A percentile compares a stretch with the other conserved stretches of the same genome.
These are phyloP conservation scores for Tympanoctomys barrerae DNA, from an alignment of 2,797 vertebrate species.

Conservation along the genomic window DNA sequence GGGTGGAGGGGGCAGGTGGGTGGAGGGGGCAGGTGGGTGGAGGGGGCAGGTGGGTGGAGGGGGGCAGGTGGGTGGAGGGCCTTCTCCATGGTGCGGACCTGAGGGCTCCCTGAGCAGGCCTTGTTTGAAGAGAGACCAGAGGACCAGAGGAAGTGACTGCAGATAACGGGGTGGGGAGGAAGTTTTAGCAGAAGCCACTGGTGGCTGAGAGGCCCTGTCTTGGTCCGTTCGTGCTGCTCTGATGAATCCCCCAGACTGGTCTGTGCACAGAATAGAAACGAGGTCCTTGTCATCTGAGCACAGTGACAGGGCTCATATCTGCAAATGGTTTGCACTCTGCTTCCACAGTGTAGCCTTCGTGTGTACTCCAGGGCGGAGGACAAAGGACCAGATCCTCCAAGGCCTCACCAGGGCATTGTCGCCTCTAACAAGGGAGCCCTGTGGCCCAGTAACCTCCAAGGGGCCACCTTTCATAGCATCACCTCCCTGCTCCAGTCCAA, in stretches of 20 bases:
- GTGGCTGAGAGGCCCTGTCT: neutral
- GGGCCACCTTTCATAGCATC: too few relatives aligned
- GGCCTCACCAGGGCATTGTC: neutral
- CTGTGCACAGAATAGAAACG: too few relatives aligned
- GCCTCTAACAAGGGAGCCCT: too few relatives aligned
- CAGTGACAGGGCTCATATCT: neutral
- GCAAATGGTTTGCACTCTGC: neutral
- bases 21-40: too few relatives aligned
- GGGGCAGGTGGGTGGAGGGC: neutral
- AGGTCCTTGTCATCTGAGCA: neutral
- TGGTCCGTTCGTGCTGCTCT: too few relatives aligned
- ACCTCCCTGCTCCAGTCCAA: neutral
- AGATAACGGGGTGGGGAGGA: neutral
- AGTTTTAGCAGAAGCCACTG: neutral
- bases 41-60: neutral
- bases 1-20: neutral
- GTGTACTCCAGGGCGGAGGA: neutral
- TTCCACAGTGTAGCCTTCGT: neutral
- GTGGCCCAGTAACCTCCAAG: neutral
- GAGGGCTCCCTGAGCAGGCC: neutral
- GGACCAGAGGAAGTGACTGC: neutral
- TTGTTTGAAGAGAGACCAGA: neutral
- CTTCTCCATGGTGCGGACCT: too few relatives aligned
- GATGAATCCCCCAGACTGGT: neutral
- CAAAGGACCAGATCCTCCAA: neutral